Evolutionary conservation across 2,113 vertebrate species (phyloP).

Genomic region (Empidonax alnorum): DNA sequence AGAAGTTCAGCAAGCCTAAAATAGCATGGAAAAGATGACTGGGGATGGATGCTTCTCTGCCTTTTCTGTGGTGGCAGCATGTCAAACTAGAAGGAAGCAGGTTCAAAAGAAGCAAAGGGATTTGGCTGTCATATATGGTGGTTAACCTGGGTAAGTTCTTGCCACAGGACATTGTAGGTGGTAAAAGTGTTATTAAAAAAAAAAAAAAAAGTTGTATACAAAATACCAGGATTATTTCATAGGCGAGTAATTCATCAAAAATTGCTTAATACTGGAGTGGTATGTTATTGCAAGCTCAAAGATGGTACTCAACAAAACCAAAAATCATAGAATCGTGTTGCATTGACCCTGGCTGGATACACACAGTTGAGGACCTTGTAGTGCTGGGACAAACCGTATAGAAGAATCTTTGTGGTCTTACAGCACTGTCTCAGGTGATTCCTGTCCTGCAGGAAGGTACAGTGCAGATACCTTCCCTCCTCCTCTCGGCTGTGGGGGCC

Average conservation of each 20-base stretch:
- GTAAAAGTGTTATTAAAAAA: neutral
- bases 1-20: neutral
- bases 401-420: neutral
- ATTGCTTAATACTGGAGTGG: neutral
- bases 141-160: neutral
- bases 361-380: neutral
- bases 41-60: neutral
- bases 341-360: neutral
- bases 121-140: neutral
- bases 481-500: accelerated
- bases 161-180: neutral
- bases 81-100: neutral
- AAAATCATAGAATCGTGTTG: neutral
- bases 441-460: neutral
- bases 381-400: neutral
- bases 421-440: neutral
- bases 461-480: neutral
- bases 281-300: neutral
- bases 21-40: neutral
- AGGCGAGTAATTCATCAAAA: neutral
- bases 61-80: neutral
- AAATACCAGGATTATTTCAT: neutral
- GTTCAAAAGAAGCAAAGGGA: neutral
- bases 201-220: neutral
- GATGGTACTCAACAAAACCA: neutral